Evolutionary conservation across 2,888 invertebrate species (phyloP), one percentile per base, ranked within the genome.

Genomic region (Iphiclides podalirius): DNA sequence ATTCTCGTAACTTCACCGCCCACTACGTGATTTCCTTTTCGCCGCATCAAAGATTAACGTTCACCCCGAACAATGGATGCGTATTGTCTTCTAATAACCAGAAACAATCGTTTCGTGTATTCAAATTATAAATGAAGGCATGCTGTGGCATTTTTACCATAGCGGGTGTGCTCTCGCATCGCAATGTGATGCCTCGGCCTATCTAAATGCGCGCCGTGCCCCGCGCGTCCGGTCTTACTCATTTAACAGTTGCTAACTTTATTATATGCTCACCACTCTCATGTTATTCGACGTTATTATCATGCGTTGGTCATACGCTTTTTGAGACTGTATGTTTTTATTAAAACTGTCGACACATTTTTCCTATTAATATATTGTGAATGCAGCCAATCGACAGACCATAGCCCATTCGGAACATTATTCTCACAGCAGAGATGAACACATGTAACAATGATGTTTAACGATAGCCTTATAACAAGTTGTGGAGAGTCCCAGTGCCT

Each of bases 91-190:
- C 68, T 76, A 78, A 73, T 78, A 76, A 75, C 72, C 68, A 71
- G 72, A 72, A 74, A 78, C 81, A 78, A 79, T 82, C 70, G 76
- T 72, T 69, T 63, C 66, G 70, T 71, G 69, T 75, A 79, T 77
- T 75, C 69, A 79, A 81, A 83, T 75, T 75, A 70, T 83, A 78
- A 80, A 83, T 56, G 53, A 58, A 58, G 60, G 52, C 51, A 49
- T 56, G 78, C 77, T 77, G 82, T 79, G 86, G 85, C 74, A 85
- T 86, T 85, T 80, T 83, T 84, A 79, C 86, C 85, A 79, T 80
- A 82, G 73, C 64, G 62, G 79, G 75, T 58, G 64, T 63, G 31
- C 72, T 82, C 83, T 79, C 72, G 85, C 75, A 86, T 86, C 76
- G 81, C 82, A 77, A 86, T 79, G 82, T 79, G 75, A 78, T 39